phyloP scores from a whole-genome alignment of 2,113 vertebrate species.

The Mustelus asterias region DNA sequence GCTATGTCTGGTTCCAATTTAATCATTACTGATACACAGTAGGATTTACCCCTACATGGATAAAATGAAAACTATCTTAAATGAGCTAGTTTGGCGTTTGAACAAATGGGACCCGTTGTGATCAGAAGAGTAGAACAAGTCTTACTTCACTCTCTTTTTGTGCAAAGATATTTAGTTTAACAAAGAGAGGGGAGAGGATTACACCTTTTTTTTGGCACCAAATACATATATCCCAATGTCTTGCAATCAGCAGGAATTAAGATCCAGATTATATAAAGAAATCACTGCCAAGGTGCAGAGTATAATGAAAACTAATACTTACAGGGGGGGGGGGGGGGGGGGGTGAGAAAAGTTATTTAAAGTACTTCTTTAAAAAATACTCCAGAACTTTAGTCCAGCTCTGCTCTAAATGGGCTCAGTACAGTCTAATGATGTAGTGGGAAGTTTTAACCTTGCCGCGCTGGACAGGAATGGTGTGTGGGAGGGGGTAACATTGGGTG shows the following conservation, averaged over 20 bases:
- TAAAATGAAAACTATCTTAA: neutral
- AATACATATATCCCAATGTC: neutral
- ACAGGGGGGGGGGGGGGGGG: neutral
- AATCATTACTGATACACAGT: neutral
- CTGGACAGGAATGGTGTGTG: neutral
- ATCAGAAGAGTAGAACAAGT: neutral
- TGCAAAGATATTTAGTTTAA: neutral
- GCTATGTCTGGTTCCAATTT: neutral
- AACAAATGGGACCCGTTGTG: neutral
- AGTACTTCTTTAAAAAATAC: neutral
- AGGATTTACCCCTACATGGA: neutral
- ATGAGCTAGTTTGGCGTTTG: neutral
- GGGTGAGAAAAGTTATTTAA: neutral
- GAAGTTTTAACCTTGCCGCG: neutral
- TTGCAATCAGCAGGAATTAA: neutral
- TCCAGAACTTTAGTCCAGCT: neutral
- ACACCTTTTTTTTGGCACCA: neutral
- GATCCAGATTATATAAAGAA: slow-evolving; percentile 1
- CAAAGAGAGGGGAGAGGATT: neutral
- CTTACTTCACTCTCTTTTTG: neutral
- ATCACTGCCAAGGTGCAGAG: slow-evolving; percentile 5
- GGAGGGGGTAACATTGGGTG: neutral
- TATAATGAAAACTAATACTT: neutral
- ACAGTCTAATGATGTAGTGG: neutral
- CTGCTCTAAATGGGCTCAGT: neutral